Conservation (phyloP, 1,140 invertebrate genomes). For the Acarapis woodi region DNA sequence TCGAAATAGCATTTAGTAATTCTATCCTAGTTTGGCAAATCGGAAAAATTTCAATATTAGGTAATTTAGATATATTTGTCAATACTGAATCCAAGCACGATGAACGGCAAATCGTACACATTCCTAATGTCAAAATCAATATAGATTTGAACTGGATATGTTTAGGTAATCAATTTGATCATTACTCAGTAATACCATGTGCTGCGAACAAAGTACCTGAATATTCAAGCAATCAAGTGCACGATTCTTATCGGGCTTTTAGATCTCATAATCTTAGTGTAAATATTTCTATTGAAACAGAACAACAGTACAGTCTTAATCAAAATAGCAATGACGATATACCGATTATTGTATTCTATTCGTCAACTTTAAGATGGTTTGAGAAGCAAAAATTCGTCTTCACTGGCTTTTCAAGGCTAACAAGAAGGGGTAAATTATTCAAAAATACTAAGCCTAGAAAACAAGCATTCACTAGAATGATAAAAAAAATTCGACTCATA, state of each 20-base stretch:
- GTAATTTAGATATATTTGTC: constrained; percentile 57
- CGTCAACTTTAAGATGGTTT: constrained; percentile 68
- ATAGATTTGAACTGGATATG: constrained; percentile 72
- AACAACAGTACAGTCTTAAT: constrained; percentile 15
- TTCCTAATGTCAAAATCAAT: constrained; percentile 45
- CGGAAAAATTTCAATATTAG: constrained; percentile 54
- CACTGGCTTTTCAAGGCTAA: constrained; percentile 78
- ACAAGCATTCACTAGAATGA: constrained; percentile 70
- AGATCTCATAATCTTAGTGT: constrained; percentile 74
- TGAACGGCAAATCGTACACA: constrained; percentile 63
- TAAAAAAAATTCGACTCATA: constrained; percentile 19
- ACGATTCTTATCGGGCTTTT: constrained; percentile 43
- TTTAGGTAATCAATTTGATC: constrained; percentile 70
- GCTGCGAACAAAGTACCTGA: constrained; percentile 86
- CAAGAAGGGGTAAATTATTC: constrained; percentile 59
- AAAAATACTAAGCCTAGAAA: constrained; percentile 49
- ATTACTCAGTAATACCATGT: constrained; percentile 81
- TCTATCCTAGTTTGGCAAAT: constrained; percentile 83
- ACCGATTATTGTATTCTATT: constrained; percentile 53
- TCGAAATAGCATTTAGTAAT: constrained; percentile 82
- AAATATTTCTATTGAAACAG: constrained; percentile 61
- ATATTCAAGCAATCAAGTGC: constrained; percentile 77
- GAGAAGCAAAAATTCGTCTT: constrained; percentile 80
- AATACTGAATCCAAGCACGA: constrained; percentile 94
- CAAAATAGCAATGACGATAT: constrained; percentile 14